These are phyloP conservation scores for Pedetes capensis DNA, from an alignment of 2,113 vertebrate species.

Conservation along the genomic window DNA sequence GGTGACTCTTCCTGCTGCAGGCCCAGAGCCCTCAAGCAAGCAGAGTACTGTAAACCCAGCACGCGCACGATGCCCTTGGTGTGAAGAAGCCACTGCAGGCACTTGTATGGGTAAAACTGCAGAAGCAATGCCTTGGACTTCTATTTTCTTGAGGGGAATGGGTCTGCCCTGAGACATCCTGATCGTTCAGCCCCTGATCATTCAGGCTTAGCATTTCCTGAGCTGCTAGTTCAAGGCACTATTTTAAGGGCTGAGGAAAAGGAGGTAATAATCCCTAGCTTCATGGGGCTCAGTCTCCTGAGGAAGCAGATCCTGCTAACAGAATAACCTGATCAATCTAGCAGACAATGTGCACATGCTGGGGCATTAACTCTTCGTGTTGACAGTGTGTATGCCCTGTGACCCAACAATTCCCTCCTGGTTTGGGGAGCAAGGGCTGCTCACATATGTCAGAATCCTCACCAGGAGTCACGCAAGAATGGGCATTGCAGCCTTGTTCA, in stretches of 20 bases:
- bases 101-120: neutral
- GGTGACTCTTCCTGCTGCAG: neutral
- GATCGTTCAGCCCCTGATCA: neutral
- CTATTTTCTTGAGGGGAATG: neutral
- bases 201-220: neutral
- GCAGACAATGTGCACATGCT: neutral
- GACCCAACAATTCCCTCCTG: neutral
- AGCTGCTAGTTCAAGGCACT: neutral
- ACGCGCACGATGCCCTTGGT: rapidly evolving
- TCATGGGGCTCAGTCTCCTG: neutral
- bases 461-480: neutral
- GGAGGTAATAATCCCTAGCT: neutral
- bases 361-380: neutral
- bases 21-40: neutral
- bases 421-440: neutral
- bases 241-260: neutral
- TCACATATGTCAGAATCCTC: neutral
- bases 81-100: neutral
- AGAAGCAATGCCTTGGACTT: neutral
- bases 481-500: neutral
- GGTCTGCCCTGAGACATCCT: neutral
- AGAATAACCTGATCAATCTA: neutral
- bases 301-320: neutral
- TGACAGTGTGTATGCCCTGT: neutral
- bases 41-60: neutral